phyloP scores from a whole-genome alignment of 2,113 vertebrate genomes.

The Cochlearius cochlearius region DNA sequence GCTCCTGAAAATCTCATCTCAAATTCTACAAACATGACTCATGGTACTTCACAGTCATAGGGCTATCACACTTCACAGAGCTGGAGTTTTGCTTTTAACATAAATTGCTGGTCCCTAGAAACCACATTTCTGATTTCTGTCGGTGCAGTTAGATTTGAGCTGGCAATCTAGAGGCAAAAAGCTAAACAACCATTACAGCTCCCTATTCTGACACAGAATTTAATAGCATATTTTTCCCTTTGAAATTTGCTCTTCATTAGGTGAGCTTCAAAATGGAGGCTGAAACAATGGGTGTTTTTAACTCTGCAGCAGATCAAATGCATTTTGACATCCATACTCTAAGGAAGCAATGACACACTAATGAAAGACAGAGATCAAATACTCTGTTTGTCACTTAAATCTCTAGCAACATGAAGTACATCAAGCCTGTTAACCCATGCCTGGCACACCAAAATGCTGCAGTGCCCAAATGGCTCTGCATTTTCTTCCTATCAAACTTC shows the following conservation, averaged over 20 bases:
- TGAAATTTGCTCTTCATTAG: slow-evolving; percentile 28
- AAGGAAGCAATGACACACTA: not conserved
- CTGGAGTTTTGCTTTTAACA: not conserved
- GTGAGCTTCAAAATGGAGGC: not conserved
- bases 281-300: not conserved
- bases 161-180: not conserved
- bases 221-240: not conserved
- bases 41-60: not conserved
- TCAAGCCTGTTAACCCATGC: not conserved
- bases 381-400: not conserved
- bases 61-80: not conserved
- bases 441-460: not conserved
- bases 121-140: not conserved
- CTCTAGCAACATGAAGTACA: not conserved
- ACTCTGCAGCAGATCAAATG: slow-evolving; percentile 11
- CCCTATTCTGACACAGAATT: not conserved
- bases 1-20: not conserved
- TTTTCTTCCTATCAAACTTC: not conserved
- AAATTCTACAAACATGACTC: not conserved
- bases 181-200: not conserved
- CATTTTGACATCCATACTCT: not conserved
- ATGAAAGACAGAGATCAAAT: slow-evolving; percentile 6
- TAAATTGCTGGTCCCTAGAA: not conserved
- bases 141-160: not conserved
- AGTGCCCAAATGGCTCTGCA: not conserved